A percentile compares a stretch with the other conserved stretches of the same genome.
phyloP scores from a whole-genome alignment of 2,797 vertebrate genomes.

The Spinibarbus caldwelli region DNA sequence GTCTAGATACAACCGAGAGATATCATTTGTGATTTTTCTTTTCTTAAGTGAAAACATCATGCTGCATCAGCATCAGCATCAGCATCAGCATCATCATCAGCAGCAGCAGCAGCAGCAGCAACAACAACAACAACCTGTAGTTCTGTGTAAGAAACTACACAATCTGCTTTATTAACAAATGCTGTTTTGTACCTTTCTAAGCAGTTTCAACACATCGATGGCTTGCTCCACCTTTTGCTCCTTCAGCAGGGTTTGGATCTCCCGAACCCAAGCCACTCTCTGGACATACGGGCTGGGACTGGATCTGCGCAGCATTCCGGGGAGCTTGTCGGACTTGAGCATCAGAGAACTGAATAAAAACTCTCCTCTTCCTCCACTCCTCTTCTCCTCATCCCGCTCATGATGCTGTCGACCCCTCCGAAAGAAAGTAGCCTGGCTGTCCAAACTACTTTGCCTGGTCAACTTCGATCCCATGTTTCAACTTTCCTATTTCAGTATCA shows the following conservation, averaged over 20 bases:
- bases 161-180: neutral
- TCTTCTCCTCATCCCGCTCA: conserved; percentile 66
- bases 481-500: conserved; percentile 31
- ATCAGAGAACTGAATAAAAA: conserved; percentile 83
- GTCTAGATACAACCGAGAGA: neutral
- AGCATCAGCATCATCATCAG: neutral
- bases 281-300: conserved; percentile 83
- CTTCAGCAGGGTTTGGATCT: conserved; percentile 85
- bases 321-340: conserved; percentile 83
- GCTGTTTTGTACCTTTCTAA: conserved; percentile 79
- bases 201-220: conserved; percentile 79
- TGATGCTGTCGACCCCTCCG: conserved; percentile 69
- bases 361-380: conserved; percentile 69
- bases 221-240: conserved; percentile 83
- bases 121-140: neutral
- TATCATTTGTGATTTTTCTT: neutral
- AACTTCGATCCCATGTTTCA: conserved; percentile 85
- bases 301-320: conserved; percentile 82
- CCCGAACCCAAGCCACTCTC: conserved; percentile 85
- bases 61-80: neutral
- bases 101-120: neutral
- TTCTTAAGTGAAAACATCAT: neutral
- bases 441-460: conserved; percentile 84
- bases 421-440: conserved; percentile 75
- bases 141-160: neutral